Base-by-base conservation (phyloP, 2,888 invertebrate genomes). In the Lydus trimaculatus region DNA sequence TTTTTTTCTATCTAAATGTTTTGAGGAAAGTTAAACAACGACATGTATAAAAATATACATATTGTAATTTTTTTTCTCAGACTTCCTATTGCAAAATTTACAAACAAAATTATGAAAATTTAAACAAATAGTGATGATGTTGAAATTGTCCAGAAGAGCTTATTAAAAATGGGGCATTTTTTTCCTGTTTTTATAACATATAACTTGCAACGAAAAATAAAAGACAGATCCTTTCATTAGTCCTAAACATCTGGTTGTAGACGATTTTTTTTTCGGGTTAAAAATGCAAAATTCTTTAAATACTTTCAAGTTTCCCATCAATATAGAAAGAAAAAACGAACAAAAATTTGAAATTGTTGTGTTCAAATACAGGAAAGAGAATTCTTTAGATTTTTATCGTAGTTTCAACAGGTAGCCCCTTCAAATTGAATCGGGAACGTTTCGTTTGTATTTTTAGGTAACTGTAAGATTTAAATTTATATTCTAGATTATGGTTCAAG, bases 361-460 rank as follows among this genome's bases (percentile, higher is more conserved):
- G 39, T 43, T 20, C 8, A 3, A 56, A 13, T 25, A 15, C 13
- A 23, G 11, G 25, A 25, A 56, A 25, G 0, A 25, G 23, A 5
- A 56, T 56, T 56, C 56, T 56, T 25, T 56, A 25, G 13, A 56
- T 56, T 3, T n/a, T 23, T 25, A 25, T 56, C 25, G 25, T 15
- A 56, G 25, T 25, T 56, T 56, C 56, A 56, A 56, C 56, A 56
- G 56, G 56, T 56, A 56, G 56, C 25, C 20, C 56, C 25, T 56
- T 56, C 56, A 56, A 25, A 48, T 4, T 20, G 20, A 20, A 20
- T 48, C 2, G 48, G 20, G 9, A 48, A 1, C 1, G 48, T 20
- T 43, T 43, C 43, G 48, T 48, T 20, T 48, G 20, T 48, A 23
- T 48, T 43, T 43, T 43, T 43, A n/a, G 43, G 48, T 52, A 52